Percentiles rank a stretch among this genome's conserved stretches.
Conservation (phyloP, 2,888 invertebrate genomes). For the Bedellia somnulentella region DNA sequence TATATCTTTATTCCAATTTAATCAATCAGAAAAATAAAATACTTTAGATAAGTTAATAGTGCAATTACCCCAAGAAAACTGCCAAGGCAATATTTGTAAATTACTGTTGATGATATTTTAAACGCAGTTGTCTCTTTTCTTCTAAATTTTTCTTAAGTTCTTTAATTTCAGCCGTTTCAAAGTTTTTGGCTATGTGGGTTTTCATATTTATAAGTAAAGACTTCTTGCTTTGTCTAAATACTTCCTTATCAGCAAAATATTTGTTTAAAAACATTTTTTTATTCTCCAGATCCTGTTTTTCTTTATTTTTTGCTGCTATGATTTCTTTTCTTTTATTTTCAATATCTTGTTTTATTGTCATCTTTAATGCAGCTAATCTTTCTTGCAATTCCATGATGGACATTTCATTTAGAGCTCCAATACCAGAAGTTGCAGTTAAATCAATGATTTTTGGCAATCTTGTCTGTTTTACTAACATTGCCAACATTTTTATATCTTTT, state of each 20-base stretch:
- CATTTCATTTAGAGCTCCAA: conserved; percentile 67
- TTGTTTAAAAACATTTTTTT: conserved; percentile 40
- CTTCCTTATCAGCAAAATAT: conserved; percentile 27
- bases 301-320: conserved; percentile 33
- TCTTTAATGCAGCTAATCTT: conserved; percentile 46
- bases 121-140: conserved; percentile 51
- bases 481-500: conserved; percentile 51
- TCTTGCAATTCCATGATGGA: conserved; percentile 65
- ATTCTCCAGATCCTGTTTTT: conserved; percentile 44
- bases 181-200: too few relatives aligned
- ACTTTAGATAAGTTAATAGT: too few relatives aligned
- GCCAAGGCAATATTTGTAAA: too few relatives aligned
- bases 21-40: too few relatives aligned
- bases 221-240: conserved; percentile 10
- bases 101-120: too few relatives aligned
- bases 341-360: conserved; percentile 52
- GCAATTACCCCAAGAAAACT: too few relatives aligned
- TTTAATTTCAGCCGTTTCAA: conserved; percentile 45
- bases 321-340: conserved; percentile 47
- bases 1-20: too few relatives aligned
- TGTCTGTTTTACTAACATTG: conserved; percentile 49
- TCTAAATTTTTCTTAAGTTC: conserved; percentile 46
- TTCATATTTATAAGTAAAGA: too few relatives aligned
- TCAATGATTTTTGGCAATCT: conserved; percentile 57
- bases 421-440: conserved; percentile 58